Percentiles rank a stretch among this genome's conserved stretches.
These are phyloP conservation scores for Callipepla squamata DNA, from an alignment of 2,113 vertebrate species.

Conservation along the genomic window DNA sequence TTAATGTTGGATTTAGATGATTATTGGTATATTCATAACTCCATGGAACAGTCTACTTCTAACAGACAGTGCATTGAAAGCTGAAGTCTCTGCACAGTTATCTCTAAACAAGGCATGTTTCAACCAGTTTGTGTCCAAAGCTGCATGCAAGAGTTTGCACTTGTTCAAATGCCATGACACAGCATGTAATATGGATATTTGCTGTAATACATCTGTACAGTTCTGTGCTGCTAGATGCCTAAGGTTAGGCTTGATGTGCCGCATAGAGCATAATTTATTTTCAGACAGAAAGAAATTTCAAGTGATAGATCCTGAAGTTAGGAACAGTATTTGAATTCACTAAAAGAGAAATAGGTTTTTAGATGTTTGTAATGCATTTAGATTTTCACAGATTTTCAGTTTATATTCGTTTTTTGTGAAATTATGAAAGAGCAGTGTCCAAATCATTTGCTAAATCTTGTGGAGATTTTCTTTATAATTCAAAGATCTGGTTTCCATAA, in stretches of 20 bases:
- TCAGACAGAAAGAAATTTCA: constrained; percentile 8
- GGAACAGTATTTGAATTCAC: background rate
- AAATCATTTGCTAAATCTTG: background rate
- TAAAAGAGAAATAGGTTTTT: background rate
- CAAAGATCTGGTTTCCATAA: background rate
- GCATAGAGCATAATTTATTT: constrained; percentile 21
- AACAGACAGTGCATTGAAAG: background rate
- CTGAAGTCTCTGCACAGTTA: constrained; percentile 27
- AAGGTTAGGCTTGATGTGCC: constrained; percentile 27
- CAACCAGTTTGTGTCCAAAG: constrained; percentile 29
- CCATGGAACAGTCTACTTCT: background rate
- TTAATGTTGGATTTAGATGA: background rate
- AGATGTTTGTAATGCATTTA: background rate
- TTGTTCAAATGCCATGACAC: constrained; percentile 33
- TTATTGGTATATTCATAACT: background rate
- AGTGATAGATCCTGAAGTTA: constrained; percentile 11
- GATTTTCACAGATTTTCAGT: background rate
- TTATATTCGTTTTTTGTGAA: background rate
- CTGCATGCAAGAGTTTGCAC: background rate
- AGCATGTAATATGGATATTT: constrained; percentile 27
- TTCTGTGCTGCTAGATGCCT: constrained; percentile 7
- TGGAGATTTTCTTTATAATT: background rate
- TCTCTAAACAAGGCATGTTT: constrained; percentile 8
- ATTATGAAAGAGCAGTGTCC: background rate
- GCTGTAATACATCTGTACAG: constrained; percentile 50